phyloP scores from a whole-genome alignment of 1,140 invertebrate genomes.

The Danaus plexippus region DNA sequence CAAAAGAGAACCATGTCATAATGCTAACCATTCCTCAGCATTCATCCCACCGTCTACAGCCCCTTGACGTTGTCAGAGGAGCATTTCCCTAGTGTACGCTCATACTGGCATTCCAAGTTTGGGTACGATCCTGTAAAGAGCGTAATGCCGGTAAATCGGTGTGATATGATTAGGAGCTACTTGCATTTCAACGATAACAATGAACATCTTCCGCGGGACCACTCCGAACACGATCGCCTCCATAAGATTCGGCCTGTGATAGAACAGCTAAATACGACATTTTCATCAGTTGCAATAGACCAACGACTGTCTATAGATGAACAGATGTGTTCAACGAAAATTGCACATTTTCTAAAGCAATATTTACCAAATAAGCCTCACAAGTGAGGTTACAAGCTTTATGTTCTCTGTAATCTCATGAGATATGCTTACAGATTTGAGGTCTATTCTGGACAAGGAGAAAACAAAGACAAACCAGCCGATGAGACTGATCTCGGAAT shows the following conservation, averaged over 20 bases:
- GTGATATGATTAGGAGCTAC: conserved; percentile 26
- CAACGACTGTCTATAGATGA: conserved; percentile 41
- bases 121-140: conserved; percentile 25
- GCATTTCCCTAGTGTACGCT: no score
- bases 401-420: conserved; percentile 34
- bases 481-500: conserved; percentile 15
- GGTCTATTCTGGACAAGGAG: conserved; percentile 32
- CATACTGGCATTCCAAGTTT: conserved; percentile 28
- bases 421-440: conserved; percentile 33
- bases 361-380: conserved; percentile 44
- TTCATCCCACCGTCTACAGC: conserved; percentile 10
- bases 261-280: conserved; percentile 30
- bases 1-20: conserved; percentile 5
- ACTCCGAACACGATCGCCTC: conserved; percentile 31
- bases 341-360: conserved; percentile 35
- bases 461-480: conserved; percentile 20
- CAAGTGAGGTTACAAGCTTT: conserved; percentile 52
- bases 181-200: conserved; percentile 37
- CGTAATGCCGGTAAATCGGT: conserved; percentile 30
- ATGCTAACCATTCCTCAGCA: conserved; percentile 10
- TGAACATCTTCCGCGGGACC: conserved; percentile 24
- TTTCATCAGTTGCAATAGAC: conserved; percentile 32
- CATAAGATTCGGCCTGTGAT: conserved; percentile 38
- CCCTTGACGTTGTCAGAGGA: conserved; percentile 3
- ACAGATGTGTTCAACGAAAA: conserved; percentile 40